phyloP scores from a whole-genome alignment of 2,888 invertebrate species.

The Nephrotoma appendiculata region DNA sequence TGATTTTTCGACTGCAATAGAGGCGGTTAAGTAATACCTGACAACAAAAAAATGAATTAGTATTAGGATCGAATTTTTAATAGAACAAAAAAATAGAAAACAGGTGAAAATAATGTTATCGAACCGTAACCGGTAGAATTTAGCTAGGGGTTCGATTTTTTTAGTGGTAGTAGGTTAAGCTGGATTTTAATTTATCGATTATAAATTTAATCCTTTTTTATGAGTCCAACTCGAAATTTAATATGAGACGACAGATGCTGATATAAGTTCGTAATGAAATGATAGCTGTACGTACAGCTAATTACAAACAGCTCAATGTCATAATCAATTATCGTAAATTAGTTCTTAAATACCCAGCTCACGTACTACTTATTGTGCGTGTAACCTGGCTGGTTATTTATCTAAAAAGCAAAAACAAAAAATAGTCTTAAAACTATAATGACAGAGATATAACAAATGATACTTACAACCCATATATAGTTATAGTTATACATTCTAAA shows the following conservation, averaged over 20 bases:
- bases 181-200: background rate
- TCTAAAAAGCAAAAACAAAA: background rate
- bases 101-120: background rate
- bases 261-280: background rate
- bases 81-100: background rate
- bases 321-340: background rate
- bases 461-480: background rate
- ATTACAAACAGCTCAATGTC: background rate
- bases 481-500: background rate
- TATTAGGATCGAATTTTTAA: background rate
- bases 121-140: background rate
- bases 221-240: background rate
- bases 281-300: background rate
- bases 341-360: background rate
- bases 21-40: background rate
- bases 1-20: background rate
- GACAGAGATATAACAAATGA: background rate
- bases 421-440: background rate
- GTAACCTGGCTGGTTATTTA: background rate
- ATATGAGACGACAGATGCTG: background rate
- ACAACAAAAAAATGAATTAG: background rate
- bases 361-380: background rate
- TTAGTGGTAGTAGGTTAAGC: background rate
- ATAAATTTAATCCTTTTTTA: background rate
- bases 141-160: background rate